Conservation (phyloP, 2,888 invertebrate genomes). For the Oegoconia quadripuncta region DNA sequence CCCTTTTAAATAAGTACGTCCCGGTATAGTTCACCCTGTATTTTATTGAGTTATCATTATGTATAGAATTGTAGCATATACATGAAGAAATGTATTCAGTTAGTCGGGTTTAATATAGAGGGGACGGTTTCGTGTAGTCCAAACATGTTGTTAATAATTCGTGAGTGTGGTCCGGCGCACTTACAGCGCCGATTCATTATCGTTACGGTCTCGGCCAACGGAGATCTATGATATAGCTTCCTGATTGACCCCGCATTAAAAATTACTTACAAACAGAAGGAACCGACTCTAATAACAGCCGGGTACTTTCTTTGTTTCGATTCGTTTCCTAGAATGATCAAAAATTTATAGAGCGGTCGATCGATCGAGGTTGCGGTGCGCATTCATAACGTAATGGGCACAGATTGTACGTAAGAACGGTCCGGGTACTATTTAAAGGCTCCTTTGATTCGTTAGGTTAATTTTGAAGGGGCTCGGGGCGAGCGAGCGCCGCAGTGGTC, state of each 20-base stretch:
- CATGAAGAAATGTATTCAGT: neutral
- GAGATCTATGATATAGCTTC: conserved; percentile 75
- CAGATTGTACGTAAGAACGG: conserved; percentile 53
- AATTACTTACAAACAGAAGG: conserved; percentile 74
- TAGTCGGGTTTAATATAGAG: conserved; percentile 45
- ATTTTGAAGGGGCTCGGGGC: conserved; percentile 58
- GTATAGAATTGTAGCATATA: neutral
- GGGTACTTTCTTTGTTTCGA: conserved; percentile 64
- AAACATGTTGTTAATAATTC: conserved; percentile 75
- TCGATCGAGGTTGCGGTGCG: conserved; percentile 55
- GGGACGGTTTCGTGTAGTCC: conserved; percentile 3
- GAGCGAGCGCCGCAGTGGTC: conserved; percentile 58
- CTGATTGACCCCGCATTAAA: conserved; percentile 80
- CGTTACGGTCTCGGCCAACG: conserved; percentile 68
- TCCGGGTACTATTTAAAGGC: conserved; percentile 55
- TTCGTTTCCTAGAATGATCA: conserved; percentile 60
- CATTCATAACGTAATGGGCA: conserved; percentile 57
- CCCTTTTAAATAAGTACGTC: conserved; percentile 5
- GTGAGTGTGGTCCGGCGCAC: conserved; percentile 75
- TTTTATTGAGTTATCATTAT: neutral
- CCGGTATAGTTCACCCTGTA: neutral
- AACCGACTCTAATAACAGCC: conserved; percentile 53
- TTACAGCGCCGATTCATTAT: conserved; percentile 74
- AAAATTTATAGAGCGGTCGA: conserved; percentile 59
- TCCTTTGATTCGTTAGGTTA: conserved; percentile 75